These are phyloP conservation scores for Ancistrus triradiatus DNA, from an alignment of 2,113 vertebrate genomes.

Conservation along the genomic window DNA sequence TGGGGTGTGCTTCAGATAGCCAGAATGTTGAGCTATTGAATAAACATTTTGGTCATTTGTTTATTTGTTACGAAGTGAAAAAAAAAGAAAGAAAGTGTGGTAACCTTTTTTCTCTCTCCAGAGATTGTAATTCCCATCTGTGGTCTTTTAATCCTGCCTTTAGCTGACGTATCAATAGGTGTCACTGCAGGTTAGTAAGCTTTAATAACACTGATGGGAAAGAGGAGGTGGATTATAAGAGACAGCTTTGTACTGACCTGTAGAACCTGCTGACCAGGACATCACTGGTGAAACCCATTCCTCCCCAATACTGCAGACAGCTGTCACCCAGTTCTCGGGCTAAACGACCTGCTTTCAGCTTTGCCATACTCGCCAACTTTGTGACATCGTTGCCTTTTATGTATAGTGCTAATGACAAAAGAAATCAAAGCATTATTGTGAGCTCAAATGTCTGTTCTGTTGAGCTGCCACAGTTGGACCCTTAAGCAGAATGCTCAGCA, in stretches of 20 bases:
- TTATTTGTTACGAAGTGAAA: no score
- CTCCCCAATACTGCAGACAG: slow-evolving; percentile 88
- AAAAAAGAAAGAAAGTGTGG: neutral
- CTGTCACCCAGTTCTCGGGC: slow-evolving; percentile 73
- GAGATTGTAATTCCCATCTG: no score
- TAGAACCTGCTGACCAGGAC: slow-evolving; percentile 80
- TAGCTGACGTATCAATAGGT: slow-evolving; percentile 54
- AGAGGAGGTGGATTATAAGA: neutral
- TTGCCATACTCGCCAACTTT: slow-evolving; percentile 83
- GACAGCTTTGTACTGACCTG: slow-evolving; percentile 67
- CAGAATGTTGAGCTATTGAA: no score
- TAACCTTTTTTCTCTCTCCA: no score
- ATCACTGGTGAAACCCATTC: slow-evolving; percentile 85
- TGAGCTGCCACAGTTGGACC: no score
- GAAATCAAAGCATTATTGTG: no score
- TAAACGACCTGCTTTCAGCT: slow-evolving; percentile 78
- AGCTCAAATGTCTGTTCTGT: no score
- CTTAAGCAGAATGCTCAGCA: no score
- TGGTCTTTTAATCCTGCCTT: slow-evolving; percentile 15
- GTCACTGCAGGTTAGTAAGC: slow-evolving; percentile 44
- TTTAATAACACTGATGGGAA: no score
- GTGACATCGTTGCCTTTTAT: slow-evolving; percentile 80
- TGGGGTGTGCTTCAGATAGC: no score
- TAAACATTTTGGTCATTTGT: no score
- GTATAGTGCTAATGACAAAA: slow-evolving; percentile 64